Evolutionary conservation across 2,113 vertebrate genomes (phyloP).

Genomic region (Ornithorhynchus anatinus): DNA sequence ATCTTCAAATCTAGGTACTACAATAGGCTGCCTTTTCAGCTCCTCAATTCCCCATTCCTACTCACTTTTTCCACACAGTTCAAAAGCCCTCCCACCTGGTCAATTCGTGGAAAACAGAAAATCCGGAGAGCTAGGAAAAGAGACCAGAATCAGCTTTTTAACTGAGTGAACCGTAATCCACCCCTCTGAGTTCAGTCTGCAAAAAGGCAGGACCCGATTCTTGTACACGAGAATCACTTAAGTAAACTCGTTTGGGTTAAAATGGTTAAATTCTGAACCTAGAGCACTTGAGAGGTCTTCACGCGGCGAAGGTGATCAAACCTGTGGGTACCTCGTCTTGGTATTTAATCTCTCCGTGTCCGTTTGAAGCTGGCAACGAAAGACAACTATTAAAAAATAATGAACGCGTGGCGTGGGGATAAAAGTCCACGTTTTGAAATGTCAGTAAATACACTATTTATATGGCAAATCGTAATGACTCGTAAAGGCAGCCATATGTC

Average conservation of each 20-base stretch:
- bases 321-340: constrained; percentile 17
- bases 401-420: constrained; percentile 61
- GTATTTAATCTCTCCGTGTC: constrained; percentile 49
- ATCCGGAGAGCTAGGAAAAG: constrained; percentile 31
- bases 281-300: constrained; percentile 30
- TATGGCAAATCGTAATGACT: constrained; percentile 65
- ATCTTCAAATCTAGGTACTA: no score
- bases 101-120: no score
- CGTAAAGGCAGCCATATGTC: constrained; percentile 64
- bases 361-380: constrained; percentile 45
- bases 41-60: no score
- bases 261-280: constrained; percentile 36
- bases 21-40: no score
- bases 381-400: constrained; percentile 69
- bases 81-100: no score
- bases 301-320: constrained; percentile 20
- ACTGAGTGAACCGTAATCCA: no score
- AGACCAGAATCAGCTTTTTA: constrained; percentile 7
- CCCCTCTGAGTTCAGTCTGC: no score
- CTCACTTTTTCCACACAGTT: no score
- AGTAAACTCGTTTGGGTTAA: constrained; percentile 26
- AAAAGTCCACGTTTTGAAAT: constrained; percentile 72
- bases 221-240: no score
- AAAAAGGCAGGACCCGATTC: no score
- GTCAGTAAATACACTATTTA: constrained; percentile 76